These are phyloP conservation scores for Hermaeophaga mercurialis DNA, from an alignment of 2,888 invertebrate genomes.

Conservation along the genomic window DNA sequence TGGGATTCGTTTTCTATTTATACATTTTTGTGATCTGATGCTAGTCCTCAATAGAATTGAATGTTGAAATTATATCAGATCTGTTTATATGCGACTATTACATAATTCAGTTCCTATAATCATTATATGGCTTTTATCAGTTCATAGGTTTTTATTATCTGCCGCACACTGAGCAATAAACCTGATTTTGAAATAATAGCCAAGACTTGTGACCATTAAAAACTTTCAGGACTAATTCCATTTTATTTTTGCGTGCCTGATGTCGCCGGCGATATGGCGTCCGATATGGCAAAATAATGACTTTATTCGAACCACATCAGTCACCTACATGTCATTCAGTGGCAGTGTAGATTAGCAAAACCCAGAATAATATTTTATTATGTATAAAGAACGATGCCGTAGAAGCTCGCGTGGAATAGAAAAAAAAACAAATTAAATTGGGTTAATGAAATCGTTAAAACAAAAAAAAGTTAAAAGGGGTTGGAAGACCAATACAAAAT, in stretches of 20 bases:
- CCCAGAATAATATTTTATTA: constrained; percentile 22
- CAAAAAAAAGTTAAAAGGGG: too few species aligned
- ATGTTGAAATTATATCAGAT: too few species aligned
- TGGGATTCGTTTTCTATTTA: too few species aligned
- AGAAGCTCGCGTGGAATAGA: constrained; percentile 14
- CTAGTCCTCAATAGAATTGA: too few species aligned
- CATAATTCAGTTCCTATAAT: too few species aligned
- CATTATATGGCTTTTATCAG: too few species aligned
- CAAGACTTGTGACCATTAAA: constrained; percentile 16
- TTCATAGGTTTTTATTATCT: constrained; percentile 2
- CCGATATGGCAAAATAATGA: constrained; percentile 25
- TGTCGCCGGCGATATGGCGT: constrained; percentile 7
- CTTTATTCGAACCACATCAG: constrained; percentile 27
- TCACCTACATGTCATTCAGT: constrained; percentile 25
- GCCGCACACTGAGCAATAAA: background rate
- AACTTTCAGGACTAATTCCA: constrained; percentile 22
- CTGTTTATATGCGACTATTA: too few species aligned
- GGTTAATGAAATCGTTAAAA: too few species aligned
- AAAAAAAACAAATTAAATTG: too few species aligned
- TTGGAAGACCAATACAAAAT: too few species aligned
- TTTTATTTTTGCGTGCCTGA: constrained; percentile 23
- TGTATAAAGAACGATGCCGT: constrained; percentile 13
- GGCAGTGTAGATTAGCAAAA: constrained; percentile 24
- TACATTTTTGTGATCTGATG: too few species aligned
- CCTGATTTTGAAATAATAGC: constrained; percentile 14